A percentile compares a stretch with the other conserved stretches of the same genome.
Conservation (phyloP, 2,797 vertebrate genomes). For the Sebastiscus albofasciatus region DNA sequence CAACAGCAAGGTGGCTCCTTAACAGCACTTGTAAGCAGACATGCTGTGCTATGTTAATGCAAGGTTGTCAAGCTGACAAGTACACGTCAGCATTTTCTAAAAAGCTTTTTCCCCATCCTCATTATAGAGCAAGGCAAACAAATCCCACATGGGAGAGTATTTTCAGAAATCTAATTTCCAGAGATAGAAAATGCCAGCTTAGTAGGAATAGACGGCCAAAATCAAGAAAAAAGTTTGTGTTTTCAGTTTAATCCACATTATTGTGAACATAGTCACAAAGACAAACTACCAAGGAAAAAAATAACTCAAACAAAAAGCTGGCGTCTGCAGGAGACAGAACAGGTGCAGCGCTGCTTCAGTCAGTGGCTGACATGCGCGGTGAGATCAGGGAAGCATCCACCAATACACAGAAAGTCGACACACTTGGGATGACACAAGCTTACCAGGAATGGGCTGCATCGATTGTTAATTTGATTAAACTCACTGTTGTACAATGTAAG, state of each 20-base stretch:
- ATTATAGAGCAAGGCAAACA: neutral
- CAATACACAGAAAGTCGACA: neutral
- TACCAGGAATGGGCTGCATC: neutral
- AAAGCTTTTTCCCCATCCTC: neutral
- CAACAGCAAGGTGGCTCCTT: neutral
- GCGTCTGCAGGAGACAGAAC: neutral
- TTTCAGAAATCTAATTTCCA: conserved; percentile 29
- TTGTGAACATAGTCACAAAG: neutral
- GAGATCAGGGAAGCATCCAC: neutral
- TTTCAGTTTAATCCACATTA: conserved; percentile 1
- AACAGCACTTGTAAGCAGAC: neutral
- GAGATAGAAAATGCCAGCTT: conserved; percentile 7
- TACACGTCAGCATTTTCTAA: neutral
- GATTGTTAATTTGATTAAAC: conserved; percentile 18
- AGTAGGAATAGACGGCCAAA: neutral
- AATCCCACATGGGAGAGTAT: conserved; percentile 1
- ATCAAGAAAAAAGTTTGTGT: neutral
- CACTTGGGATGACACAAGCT: neutral
- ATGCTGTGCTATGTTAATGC: neutral
- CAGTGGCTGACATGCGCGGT: neutral
- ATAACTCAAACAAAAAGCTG: neutral
- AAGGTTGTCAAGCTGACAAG: neutral
- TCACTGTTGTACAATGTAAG: neutral
- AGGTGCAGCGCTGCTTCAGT: neutral
- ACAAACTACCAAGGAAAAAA: neutral